Conservation (phyloP, 2,113 vertebrate species). For the Pomatostomus ruficeps region DNA sequence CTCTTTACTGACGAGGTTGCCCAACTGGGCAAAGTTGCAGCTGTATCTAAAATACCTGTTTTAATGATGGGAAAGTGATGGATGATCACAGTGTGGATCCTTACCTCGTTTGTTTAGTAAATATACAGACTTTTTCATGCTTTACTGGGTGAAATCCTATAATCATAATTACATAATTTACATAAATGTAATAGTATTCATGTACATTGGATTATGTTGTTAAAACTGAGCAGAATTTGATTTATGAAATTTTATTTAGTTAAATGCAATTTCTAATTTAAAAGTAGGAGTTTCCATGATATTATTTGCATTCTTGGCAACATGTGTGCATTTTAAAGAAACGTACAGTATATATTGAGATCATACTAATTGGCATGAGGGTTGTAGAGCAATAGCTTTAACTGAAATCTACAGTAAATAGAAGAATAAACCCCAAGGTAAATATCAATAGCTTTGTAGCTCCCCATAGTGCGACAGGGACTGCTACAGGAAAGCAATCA, state of each 20-base stretch:
- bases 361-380: not conserved
- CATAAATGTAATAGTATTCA: not conserved
- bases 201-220: not conserved
- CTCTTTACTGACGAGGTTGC: not conserved
- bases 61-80: not conserved
- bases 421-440: not conserved
- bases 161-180: not conserved
- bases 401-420: not conserved
- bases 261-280: not conserved
- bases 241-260: not conserved
- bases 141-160: not conserved
- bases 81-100: not conserved
- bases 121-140: not conserved
- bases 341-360: not conserved
- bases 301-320: not conserved
- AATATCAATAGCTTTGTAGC: not conserved
- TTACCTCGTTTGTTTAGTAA: not conserved
- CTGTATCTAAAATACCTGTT: not conserved
- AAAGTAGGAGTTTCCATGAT: not conserved
- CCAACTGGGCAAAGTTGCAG: not conserved
- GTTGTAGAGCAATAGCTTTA: conserved; percentile 8
- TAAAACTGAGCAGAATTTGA: not conserved
- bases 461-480: not conserved
- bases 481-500: not conserved
- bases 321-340: not conserved